phyloP scores from a whole-genome alignment of 2,888 invertebrate species.

The Oscheius myriophilus region DNA sequence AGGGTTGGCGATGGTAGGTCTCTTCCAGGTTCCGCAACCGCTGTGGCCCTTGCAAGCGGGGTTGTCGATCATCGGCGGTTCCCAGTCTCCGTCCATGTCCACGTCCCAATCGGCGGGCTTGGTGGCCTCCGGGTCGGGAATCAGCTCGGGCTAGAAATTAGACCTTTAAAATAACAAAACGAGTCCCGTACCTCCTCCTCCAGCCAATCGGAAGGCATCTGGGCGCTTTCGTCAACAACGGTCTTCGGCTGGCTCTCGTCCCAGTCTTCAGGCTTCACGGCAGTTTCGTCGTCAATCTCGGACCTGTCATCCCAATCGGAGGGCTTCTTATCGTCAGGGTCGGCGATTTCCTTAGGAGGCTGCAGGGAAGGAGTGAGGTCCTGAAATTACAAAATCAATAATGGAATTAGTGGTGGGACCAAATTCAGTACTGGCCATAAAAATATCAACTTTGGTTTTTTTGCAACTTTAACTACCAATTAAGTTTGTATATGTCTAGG shows the following conservation, averaged over 20 bases:
- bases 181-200: constrained; percentile 88
- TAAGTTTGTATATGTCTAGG: not conserved
- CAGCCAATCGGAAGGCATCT: constrained; percentile 73
- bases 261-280: constrained; percentile 92
- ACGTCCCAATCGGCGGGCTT: constrained; percentile 96
- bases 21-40: constrained; percentile 91
- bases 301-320: constrained; percentile 89
- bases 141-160: constrained; percentile 76
- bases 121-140: constrained; percentile 84
- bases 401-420: not conserved
- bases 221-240: constrained; percentile 76
- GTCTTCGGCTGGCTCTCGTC: constrained; percentile 85
- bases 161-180: not conserved
- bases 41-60: constrained; percentile 74
- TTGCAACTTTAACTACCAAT: no score
- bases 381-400: constrained; percentile 30
- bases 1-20: constrained; percentile 76
- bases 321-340: constrained; percentile 84
- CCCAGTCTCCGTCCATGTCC: constrained; percentile 99
- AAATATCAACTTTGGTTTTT: no score
- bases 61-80: constrained; percentile 78
- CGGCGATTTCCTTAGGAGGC: constrained; percentile 92
- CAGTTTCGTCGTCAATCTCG: constrained; percentile 68
- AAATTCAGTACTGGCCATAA: not conserved
- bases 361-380: constrained; percentile 83